phyloP scores from a whole-genome alignment of 2,113 vertebrate genomes.

The Oreochromis niloticus region DNA sequence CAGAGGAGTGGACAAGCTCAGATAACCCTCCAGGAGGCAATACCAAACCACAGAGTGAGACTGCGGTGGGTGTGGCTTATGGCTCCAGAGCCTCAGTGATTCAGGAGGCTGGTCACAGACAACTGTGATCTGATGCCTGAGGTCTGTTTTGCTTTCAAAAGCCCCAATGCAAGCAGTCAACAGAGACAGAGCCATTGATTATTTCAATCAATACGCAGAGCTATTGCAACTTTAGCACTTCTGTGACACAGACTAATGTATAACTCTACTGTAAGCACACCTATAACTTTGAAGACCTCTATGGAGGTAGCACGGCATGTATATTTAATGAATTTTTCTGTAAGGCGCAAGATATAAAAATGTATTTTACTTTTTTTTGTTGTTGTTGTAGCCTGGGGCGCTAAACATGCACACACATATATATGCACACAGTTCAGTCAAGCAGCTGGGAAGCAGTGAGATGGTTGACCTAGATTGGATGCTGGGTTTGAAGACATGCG shows the following conservation, averaged over 20 bases:
- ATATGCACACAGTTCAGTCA: conserved; percentile 33
- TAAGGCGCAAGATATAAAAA: neutral
- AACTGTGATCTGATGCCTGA: conserved; percentile 34
- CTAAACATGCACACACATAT: neutral
- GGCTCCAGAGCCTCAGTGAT: conserved; percentile 13
- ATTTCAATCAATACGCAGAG: conserved; percentile 46
- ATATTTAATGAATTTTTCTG: conserved; percentile 3
- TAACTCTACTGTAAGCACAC: conserved; percentile 1
- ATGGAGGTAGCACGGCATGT: neutral
- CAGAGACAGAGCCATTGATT: conserved; percentile 52
- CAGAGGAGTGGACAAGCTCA: neutral
- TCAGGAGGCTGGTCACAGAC: conserved; percentile 43
- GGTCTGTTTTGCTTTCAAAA: conserved; percentile 43
- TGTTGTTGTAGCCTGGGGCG: conserved; percentile 24
- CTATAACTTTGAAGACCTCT: neutral
- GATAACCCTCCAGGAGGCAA: neutral
- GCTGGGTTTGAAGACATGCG: conserved; percentile 50
- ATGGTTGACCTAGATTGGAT: conserved; percentile 68
- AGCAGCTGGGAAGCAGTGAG: conserved; percentile 36
- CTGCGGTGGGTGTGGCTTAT: conserved; percentile 13
- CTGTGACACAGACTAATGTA: conserved; percentile 6
- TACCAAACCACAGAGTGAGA: neutral
- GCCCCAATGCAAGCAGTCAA: conserved; percentile 14
- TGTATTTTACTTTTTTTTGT: neutral
- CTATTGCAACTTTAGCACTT: conserved; percentile 28